phyloP scores from a whole-genome alignment of 2,888 invertebrate genomes.

The Empis stercorea region DNA sequence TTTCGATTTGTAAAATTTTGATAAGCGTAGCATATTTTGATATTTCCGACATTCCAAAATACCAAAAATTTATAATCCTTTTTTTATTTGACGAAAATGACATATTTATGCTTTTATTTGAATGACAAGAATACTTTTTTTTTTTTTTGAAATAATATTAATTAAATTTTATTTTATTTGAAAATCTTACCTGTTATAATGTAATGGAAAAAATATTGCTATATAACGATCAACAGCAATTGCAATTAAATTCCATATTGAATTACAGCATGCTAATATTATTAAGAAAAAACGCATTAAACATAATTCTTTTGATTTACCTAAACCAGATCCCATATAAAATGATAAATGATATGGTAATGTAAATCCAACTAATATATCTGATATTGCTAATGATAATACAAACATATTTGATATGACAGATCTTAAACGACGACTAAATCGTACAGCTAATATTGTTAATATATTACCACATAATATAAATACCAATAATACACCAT shows the following conservation, averaged over 20 bases:
- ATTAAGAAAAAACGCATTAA: slow-evolving; percentile 60
- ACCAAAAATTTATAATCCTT: too few species aligned
- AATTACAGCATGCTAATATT: slow-evolving; percentile 63
- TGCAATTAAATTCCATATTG: slow-evolving; percentile 63
- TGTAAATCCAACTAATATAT: slow-evolving; percentile 62
- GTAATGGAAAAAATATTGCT: slow-evolving; percentile 65
- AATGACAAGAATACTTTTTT: too few species aligned
- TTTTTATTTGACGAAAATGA: too few species aligned
- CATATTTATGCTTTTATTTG: too few species aligned
- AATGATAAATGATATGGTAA: slow-evolving; percentile 68
- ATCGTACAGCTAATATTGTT: slow-evolving; percentile 59
- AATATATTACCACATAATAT: slow-evolving; percentile 62
- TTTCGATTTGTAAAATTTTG: too few species aligned
- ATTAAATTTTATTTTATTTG: too few species aligned
- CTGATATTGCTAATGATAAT: slow-evolving; percentile 64
- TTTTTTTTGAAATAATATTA: too few species aligned
- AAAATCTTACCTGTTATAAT: slow-evolving; percentile 46
- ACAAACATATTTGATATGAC: slow-evolving; percentile 67
- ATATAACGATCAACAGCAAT: slow-evolving; percentile 71
- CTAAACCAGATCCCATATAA: slow-evolving; percentile 50
- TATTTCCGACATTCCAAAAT: too few species aligned
- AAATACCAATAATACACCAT: slow-evolving; percentile 49
- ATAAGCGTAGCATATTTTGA: too few species aligned
- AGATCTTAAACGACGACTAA: slow-evolving; percentile 53
- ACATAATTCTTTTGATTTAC: slow-evolving; percentile 48